phyloP scores from a whole-genome alignment of 1,140 invertebrate genomes.

The Zaprionus africanus region DNA sequence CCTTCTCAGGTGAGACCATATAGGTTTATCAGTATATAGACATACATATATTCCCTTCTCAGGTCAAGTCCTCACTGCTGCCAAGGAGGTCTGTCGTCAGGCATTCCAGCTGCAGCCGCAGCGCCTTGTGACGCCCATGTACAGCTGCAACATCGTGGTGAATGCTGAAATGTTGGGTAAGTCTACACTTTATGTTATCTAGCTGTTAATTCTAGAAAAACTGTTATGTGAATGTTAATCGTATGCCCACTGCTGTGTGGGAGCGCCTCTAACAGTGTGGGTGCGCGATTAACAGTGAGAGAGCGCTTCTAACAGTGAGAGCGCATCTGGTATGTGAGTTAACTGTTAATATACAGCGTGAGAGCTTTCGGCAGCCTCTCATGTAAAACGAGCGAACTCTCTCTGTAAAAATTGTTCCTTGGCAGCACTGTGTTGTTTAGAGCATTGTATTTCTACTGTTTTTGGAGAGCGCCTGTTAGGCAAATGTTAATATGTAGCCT shows the following conservation, averaged over 20 bases:
- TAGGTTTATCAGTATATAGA: no score
- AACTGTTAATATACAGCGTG: background rate
- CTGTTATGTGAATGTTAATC: background rate
- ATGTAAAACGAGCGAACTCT: no score
- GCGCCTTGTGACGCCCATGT: slow-evolving; percentile 98
- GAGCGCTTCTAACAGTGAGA: background rate
- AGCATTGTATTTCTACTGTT: no score
- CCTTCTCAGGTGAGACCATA: slow-evolving; percentile 85
- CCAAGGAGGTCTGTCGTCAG: slow-evolving; percentile 94
- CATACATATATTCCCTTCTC: background rate
- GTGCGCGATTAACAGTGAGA: background rate
- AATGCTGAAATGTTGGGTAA: slow-evolving; percentile 96
- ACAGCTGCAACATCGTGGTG: slow-evolving; percentile 96
- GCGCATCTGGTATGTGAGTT: background rate
- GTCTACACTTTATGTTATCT: slow-evolving; percentile 74
- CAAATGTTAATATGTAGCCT: background rate
- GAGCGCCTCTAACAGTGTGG: background rate
- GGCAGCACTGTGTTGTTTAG: no score
- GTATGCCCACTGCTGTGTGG: no score
- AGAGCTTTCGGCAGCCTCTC: background rate
- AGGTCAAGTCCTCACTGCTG: slow-evolving; percentile 96
- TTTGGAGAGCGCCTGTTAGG: no score
- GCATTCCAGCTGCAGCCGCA: slow-evolving; percentile 96
- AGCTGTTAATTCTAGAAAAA: background rate
- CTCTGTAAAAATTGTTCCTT: no score